Base-by-base conservation (phyloP, 2,113 vertebrate species). In the Rhabdomys dilectus region DNA sequence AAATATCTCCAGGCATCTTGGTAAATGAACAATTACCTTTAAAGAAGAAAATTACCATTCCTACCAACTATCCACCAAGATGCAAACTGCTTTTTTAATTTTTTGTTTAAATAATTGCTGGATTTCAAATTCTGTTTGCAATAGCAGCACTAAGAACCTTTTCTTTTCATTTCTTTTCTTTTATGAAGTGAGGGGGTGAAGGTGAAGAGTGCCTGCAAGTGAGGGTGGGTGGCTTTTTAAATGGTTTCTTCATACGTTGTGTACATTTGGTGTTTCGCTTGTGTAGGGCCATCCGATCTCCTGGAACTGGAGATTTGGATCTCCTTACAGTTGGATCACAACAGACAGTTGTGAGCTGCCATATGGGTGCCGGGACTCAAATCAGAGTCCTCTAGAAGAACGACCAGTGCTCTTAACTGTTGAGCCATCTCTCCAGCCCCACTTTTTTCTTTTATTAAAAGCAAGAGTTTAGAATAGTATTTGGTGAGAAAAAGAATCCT, bases 1-100 rank as follows among this genome's bases (percentile, higher is more conserved):
- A 97, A 97, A 97, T 66, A 97, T 97, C 97, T 98, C 58, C 80
- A 95, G 93, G 97, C 95, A 95, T 92, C 86, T 97, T 22, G 58
- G 48, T 86, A 96, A 96, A 64, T 97, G 78, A 98, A 97, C 42
- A 97, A 89, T 66, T 80, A 81, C 56, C 42, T 85, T 94, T 13
- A 7, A 58, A 66, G 64, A 66, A 66, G 75, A 66, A 85, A 72
- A 86, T 88, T 76, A 91, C 2, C 68, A 88, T 91, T 96, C 85
- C 95, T 97, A 70, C 60, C 26, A 91, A 45, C 36, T 68, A 91
- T 48, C 34, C 62, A 48, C 39, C 84, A 86, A 86, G 62, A 48
- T 86, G 42, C 9, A 34, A 66, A 45, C 29, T 64, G 36, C 87
- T 21, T 94, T 85, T 58, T 96, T 29, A 82, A 15, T 62, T 36